Base-by-base conservation (phyloP, 1,140 invertebrate species). In the Papilio xuthus region DNA sequence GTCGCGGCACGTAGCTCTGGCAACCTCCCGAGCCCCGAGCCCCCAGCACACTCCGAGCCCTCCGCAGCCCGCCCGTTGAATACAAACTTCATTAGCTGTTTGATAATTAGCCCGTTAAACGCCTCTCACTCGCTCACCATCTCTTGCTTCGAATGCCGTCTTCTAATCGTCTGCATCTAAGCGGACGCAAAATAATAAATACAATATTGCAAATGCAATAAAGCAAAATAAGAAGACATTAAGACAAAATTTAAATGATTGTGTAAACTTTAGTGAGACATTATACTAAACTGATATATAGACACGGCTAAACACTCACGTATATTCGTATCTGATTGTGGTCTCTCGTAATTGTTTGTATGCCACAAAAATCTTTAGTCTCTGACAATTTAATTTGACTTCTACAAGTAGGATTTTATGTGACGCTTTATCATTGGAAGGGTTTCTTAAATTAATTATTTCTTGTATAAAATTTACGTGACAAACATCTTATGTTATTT, bases 71-170 rank as follows among this genome's bases (percentile, higher is more conserved):
- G 87, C 90, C 87, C 89, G 89, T 86, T 92, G 91, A 92, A 92
- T 93, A 93, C 92, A 94, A 94, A 94, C 93, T 94, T 94, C 93
- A 94, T 94, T 94, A 94, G 93, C 89, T 90, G 92, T 91, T 94
- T 93, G 93, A 94, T 94, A 94, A 94, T 94, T 94, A 94, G 92
- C 92, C 93, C 92, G 93, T 94, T 94, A 94, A 93, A 93, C 89
- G 89, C 89, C 90, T 90, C 92, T 90, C 91, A 89, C 88, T 91
- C 89, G 89, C 85, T 28, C 26, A 28, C 60, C 60, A 32, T 67
- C 26, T 67, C 60, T 67, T 32, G 28, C 60, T 67, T 85, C 86
- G 83, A 80, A 85, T 86, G 86, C 87, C 85, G 86, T 89, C 88
- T 89, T 84, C 86, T 88, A 89, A 90, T 85, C 85, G 86, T 87